phyloP scores from a whole-genome alignment of 2,888 invertebrate species.

The Rhabditoides inermis region DNA sequence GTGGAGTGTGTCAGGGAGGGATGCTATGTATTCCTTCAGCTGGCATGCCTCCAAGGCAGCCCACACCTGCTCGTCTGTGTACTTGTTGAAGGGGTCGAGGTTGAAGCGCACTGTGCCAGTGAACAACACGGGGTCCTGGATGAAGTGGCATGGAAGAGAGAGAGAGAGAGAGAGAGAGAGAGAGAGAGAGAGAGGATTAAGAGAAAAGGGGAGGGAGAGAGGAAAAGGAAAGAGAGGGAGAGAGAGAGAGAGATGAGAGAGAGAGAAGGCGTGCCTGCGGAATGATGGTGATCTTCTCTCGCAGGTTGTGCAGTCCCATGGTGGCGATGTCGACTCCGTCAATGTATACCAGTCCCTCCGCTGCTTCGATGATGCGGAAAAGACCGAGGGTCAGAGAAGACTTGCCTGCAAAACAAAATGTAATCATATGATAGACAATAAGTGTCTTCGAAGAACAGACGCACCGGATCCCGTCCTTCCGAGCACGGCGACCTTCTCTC shows the following conservation, averaged over 20 bases:
- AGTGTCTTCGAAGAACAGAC: not conserved
- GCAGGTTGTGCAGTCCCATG: conserved; percentile 74
- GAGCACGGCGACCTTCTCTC: conserved; percentile 63
- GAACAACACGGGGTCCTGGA: conserved; percentile 59
- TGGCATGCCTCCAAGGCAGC: conserved; percentile 78
- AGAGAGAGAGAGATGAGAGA: not conserved
- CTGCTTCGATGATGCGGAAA: conserved; percentile 41
- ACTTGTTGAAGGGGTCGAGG: conserved; percentile 76
- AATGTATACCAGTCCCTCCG: conserved; percentile 32
- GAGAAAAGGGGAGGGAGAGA: too few species aligned
- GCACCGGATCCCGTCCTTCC: conserved; percentile 53
- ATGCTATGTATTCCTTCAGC: conserved; percentile 72
- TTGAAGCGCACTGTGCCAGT: conserved; percentile 76
- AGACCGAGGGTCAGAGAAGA: conserved; percentile 37
- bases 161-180: not conserved
- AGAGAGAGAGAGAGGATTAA: not conserved
- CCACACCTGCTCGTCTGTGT: conserved; percentile 78
- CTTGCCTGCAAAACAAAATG: conserved; percentile 12
- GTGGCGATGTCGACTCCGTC: conserved; percentile 59
- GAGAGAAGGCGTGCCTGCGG: conserved; percentile 58
- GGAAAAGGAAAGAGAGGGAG: not conserved
- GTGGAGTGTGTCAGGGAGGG: conserved; percentile 66
- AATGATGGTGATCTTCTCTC: conserved; percentile 74
- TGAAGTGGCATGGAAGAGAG: not conserved
- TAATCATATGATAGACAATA: not conserved